Base-by-base conservation (phyloP, 1,140 invertebrate genomes). In the Thaumetopoea pityocampa region DNA sequence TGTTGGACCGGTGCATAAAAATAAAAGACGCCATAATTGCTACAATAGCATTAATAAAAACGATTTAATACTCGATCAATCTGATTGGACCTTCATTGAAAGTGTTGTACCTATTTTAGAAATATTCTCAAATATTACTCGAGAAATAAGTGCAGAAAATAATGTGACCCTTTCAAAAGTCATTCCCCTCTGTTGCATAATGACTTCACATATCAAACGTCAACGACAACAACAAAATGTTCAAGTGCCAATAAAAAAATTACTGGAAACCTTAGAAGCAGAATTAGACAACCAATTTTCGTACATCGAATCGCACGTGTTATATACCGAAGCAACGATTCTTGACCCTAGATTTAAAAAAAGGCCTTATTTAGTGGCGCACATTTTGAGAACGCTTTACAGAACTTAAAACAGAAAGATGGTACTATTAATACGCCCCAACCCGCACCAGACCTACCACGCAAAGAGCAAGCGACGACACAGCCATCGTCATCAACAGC, bases 81-180 rank as follows among this genome's bases (percentile, higher is more conserved):
- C 19, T 11, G 30, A 34, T n/a, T 34, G 17, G 17, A 4, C n/a
- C 4, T 12, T 34, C 6, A 10, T 34, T 11, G 5, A 34, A 5
- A 1, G 6, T 5, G 30, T 4, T 10, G 3, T 34, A 1, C 17
- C 17, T 10, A 11, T 34, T 6, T 10, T 34, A 4, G 20, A 20
- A 20, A 3, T 22, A 4, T 34, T 34, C 20, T 34, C 19, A 6
- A 5, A 34, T 10, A 16, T 34, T 11, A 34, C 30, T 7, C 12
- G 7, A 12, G 30, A 34, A 34, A 16, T 34, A 3, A 34, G 30
- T 11, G 30, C 8, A 1, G 30, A 34, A n/a, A 34, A 34, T 9
- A 19, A 34, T 34, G 30, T 34, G 3, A 20, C 17, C 3, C 20
- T 34, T 4, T 9, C 30, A 11, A 34, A 34, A 16, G 19, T 34